phyloP scores from a whole-genome alignment of 2,888 invertebrate species.

The Diplolepis rosae region DNA sequence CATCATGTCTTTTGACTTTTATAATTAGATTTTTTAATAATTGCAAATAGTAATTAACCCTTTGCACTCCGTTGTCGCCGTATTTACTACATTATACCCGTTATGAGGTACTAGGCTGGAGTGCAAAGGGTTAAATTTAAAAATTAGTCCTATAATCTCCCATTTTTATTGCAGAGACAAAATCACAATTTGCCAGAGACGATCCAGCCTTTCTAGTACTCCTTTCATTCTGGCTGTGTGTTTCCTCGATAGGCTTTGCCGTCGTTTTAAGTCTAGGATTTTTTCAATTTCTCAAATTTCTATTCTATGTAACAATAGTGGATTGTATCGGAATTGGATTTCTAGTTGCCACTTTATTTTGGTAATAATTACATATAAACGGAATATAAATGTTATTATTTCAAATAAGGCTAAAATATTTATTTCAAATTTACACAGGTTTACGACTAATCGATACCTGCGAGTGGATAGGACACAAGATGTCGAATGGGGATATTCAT shows the following conservation, averaged over 20 bases:
- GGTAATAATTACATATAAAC: slow-evolving; percentile 75
- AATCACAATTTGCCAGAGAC: slow-evolving; percentile 98
- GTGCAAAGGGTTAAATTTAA: background rate
- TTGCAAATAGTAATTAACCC: too few relatives aligned
- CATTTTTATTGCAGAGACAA: slow-evolving; percentile 87
- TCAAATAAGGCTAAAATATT: background rate
- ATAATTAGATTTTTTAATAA: too few relatives aligned
- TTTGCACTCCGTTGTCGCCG: too few relatives aligned
- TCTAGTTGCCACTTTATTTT: slow-evolving; percentile 89
- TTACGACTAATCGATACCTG: slow-evolving; percentile 86
- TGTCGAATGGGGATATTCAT: slow-evolving; percentile 99
- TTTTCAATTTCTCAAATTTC: slow-evolving; percentile 84
- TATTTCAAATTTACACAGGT: slow-evolving; percentile 77
- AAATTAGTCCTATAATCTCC: background rate
- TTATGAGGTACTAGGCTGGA: too few relatives aligned
- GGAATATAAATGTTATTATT: background rate
- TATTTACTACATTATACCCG: too few relatives aligned
- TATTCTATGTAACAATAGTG: slow-evolving; percentile 93
- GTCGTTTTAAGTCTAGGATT: slow-evolving; percentile 83
- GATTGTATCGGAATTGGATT: slow-evolving; percentile 95
- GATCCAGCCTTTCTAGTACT: slow-evolving; percentile 98
- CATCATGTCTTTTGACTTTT: too few relatives aligned
- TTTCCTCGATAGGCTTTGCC: slow-evolving; percentile 92
- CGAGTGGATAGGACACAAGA: slow-evolving; percentile 81
- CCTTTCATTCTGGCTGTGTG: slow-evolving; percentile 88